Percentiles rank a stretch among this genome's conserved stretches.
Evolutionary conservation across 92 coral and sea anemone genomes (phyloP).

Genomic region (Bergia sp.): DNA sequence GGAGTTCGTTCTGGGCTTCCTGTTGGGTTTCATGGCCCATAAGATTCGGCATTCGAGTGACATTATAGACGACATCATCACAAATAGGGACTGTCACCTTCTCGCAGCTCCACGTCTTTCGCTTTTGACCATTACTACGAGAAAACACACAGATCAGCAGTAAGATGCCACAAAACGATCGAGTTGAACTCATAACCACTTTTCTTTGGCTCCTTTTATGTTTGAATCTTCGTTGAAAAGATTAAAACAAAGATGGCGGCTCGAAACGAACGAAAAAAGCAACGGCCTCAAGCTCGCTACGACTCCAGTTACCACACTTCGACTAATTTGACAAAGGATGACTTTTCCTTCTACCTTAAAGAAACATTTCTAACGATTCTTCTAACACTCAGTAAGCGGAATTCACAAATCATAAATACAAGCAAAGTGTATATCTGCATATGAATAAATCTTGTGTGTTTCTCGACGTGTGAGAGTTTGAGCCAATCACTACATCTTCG

Average conservation of each 20-base stretch:
- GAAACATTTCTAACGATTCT: conserved; percentile 23
- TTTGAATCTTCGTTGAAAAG: conserved; percentile 33
- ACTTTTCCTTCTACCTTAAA: background rate
- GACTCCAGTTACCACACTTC: background rate
- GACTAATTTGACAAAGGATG: background rate
- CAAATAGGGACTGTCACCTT: conserved; percentile 67
- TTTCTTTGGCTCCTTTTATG: background rate
- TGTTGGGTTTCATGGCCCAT: conserved; percentile 82
- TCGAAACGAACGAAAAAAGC: conserved; percentile 6
- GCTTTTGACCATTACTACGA: conserved; percentile 50
- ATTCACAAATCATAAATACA: conserved; percentile 67
- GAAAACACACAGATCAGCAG: conserved; percentile 36
- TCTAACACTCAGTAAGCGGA: conserved; percentile 49
- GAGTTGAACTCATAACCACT: conserved; percentile 35
- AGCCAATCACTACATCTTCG: conserved; percentile 80
- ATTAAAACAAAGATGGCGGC: conserved; percentile 47
- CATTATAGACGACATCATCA: conserved; percentile 75
- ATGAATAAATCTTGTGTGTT: conserved; percentile 77
- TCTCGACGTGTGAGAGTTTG: conserved; percentile 53
- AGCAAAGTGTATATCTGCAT: conserved; percentile 67
- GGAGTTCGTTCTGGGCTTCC: conserved; percentile 72
- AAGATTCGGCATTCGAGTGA: conserved; percentile 88
- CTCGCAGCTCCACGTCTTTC: conserved; percentile 82
- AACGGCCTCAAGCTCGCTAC: background rate
- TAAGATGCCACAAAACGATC: conserved; percentile 33